Evolutionary conservation across 2,797 vertebrate genomes (phyloP), one percentile per base, ranked within the genome.

Genomic region (Mormyrops attenuatus): DNA sequence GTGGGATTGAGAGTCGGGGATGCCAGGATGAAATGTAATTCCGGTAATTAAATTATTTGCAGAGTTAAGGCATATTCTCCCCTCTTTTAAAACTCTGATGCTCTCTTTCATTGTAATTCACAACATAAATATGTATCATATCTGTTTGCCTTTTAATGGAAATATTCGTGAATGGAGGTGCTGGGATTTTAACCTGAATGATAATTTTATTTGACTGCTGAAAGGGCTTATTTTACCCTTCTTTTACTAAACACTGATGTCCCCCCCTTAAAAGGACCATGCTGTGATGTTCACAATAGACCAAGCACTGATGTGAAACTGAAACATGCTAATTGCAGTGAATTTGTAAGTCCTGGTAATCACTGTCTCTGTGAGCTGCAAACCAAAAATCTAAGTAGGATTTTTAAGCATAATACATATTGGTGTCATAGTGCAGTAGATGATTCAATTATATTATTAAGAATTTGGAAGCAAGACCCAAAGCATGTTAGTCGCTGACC

Each of bases 191-290:
- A 66, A 34, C 57, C 17, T 26, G 38, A 66, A 88, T 20, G 38
- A 22, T 49, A 66, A 66, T 47, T 66, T 88, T 49, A 49, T 47
- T 44, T 0, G 20, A 49, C 41, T 47, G 15, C 15, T 66, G 13
- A 26, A 87, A 87, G 52, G 52, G 22, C 26, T 20, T 87, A 87
- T 87, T 87, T 87, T n/a, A 87, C 26, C 26, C 20, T 88, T 88
- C 17, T 88, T 63, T n/a, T 30, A 26, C 34, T 47, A 66, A 88
- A 88, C 57, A 88, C 41, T 69, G 34, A 47, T 13, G 57, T 87
- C 13, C n/a, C n/a, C 34, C 13, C 57, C n/a, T 44, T 66, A n/a
- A 66, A 57, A 69, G 60, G 60, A 9, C 57, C n/a, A 22, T 69
- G 38, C 57, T 66, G 26, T 20, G 17, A 53, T 13, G 60, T 88